Evolutionary conservation across 2,113 vertebrate species (phyloP).

Genomic region (Anolis sagrei): DNA sequence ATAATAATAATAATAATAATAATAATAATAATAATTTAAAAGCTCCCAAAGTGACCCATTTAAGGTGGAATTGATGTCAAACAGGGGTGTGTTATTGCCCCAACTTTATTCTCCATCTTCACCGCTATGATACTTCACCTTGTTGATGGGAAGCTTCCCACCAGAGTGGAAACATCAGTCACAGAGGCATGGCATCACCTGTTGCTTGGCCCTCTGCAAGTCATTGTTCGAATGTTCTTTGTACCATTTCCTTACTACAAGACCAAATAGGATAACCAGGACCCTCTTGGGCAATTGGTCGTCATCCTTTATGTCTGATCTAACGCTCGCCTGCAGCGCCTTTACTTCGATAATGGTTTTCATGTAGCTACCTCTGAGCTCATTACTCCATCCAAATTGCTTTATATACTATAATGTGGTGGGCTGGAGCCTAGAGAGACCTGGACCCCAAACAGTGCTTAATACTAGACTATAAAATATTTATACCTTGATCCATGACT

Average conservation of each 20-base stretch:
- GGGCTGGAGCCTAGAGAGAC: constrained; percentile 66
- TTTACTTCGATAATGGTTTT: constrained; percentile 65
- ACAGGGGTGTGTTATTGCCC: no score
- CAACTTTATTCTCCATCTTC: no score
- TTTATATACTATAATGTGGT: constrained; percentile 72
- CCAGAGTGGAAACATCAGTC: no score
- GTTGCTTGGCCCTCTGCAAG: background rate
- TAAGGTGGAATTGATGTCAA: no score
- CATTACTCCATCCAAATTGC: constrained; percentile 79
- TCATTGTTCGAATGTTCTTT: constrained; percentile 43
- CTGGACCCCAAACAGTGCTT: constrained; percentile 69
- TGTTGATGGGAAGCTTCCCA: no score
- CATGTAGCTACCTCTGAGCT: constrained; percentile 70
- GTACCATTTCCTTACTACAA: constrained; percentile 20
- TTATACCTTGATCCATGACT: constrained; percentile 72
- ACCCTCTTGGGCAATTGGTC: constrained; percentile 21
- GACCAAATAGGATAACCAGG: constrained; percentile 33
- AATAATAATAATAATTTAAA: no score
- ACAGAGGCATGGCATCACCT: background rate
- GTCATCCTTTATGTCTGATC: constrained; percentile 51
- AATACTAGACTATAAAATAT: constrained; percentile 81
- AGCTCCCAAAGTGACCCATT: no score
- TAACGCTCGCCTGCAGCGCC: constrained; percentile 65
- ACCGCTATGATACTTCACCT: no score
- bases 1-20: no score